Evolutionary conservation across 2,797 vertebrate genomes (phyloP).

Genomic region (Peromyscus attwateri): DNA sequence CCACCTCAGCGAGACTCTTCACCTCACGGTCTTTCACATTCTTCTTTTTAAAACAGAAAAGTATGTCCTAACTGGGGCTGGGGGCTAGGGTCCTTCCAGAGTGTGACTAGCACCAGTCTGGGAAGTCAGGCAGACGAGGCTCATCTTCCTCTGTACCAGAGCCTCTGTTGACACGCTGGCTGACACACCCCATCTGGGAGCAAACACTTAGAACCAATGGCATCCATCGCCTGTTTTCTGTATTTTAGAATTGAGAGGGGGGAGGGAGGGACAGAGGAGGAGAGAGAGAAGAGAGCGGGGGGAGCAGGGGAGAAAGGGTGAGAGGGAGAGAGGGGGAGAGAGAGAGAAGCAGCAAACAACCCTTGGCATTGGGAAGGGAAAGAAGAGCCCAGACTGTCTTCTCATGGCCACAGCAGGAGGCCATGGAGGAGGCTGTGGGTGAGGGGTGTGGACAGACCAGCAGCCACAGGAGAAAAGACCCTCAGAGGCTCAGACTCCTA

Average conservation of each 20-base stretch:
- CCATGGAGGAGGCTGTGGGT: neutral
- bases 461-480: neutral
- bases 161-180: neutral
- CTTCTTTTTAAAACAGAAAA: neutral
- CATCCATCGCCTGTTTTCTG: slow-evolving; percentile 75
- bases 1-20: too few species aligned
- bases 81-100: neutral
- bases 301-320: neutral
- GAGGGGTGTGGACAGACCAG: neutral
- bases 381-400: slow-evolving; percentile 72
- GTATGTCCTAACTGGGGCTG: neutral
- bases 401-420: neutral
- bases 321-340: too few species aligned
- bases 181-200: slow-evolving; percentile 60
- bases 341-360: slow-evolving; percentile 81
- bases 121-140: neutral
- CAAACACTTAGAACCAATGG: slow-evolving; percentile 83
- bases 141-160: neutral
- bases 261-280: too few species aligned
- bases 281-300: neutral
- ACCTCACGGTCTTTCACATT: neutral
- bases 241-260: slow-evolving; percentile 84
- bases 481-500: neutral
- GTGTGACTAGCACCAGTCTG: neutral
- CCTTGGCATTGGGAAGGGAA: slow-evolving; percentile 83